Evolutionary conservation across 2,888 invertebrate genomes (phyloP).

Genomic region (Ptilodon capucinus): DNA sequence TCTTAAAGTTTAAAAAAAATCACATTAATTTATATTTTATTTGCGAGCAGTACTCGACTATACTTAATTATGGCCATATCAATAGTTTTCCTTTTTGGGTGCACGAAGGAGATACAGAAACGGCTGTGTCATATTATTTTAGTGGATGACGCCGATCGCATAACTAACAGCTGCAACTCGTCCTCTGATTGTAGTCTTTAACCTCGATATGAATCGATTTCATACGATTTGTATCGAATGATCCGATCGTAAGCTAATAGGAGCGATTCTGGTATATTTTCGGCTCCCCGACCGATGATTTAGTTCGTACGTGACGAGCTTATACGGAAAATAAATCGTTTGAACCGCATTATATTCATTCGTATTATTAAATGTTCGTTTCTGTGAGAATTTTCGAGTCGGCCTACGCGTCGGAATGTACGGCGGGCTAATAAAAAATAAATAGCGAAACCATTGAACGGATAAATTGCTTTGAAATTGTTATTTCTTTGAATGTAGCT

Average conservation of each 20-base stretch:
- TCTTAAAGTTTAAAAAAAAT: too few relatives aligned
- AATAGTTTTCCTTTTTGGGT: constrained; percentile 69
- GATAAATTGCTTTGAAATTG: constrained; percentile 26
- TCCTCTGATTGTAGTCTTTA: constrained; percentile 78
- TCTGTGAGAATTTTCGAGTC: constrained; percentile 77
- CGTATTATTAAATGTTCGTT: constrained; percentile 76
- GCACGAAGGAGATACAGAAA: constrained; percentile 69
- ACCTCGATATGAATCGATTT: constrained; percentile 74
- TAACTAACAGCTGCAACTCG: constrained; percentile 76
- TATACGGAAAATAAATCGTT: constrained; percentile 76
- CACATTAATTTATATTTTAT: constrained; percentile 4
- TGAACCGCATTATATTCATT: constrained; percentile 74
- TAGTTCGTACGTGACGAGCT: constrained; percentile 78
- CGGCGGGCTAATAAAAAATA: constrained; percentile 26
- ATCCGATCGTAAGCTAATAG: constrained; percentile 75
- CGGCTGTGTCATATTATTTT: constrained; percentile 82
- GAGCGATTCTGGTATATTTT: constrained; percentile 73
- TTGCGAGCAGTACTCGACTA: constrained; percentile 54
- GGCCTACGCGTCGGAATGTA: constrained; percentile 65
- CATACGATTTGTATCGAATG: constrained; percentile 73
- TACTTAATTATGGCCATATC: constrained; percentile 66
- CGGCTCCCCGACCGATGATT: constrained; percentile 73
- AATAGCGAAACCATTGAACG: constrained; percentile 36
- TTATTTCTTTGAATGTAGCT: constrained; percentile 16
- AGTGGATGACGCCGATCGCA: constrained; percentile 77